phyloP scores from a whole-genome alignment of 2,113 vertebrate species.

The Ursus arctos region DNA sequence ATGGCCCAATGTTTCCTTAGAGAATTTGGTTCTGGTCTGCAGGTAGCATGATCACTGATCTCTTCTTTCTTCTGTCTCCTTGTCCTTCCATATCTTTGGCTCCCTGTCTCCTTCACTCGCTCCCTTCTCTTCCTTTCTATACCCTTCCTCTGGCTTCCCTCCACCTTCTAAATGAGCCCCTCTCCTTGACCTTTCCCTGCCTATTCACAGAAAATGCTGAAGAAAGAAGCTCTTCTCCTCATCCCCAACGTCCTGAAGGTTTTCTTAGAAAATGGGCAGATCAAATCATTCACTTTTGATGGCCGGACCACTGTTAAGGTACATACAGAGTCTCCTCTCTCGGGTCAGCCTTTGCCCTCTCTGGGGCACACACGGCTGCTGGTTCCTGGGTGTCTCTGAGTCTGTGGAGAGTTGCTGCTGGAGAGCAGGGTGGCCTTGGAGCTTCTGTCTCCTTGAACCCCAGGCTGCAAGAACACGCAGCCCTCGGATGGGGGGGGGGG shows the following conservation, averaged over 20 bases:
- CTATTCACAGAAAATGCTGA: constrained; percentile 96
- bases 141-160: not conserved
- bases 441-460: not conserved
- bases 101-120: constrained; percentile 17
- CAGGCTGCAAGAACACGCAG: not conserved
- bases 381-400: not conserved
- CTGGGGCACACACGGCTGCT: not conserved
- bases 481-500: not conserved
- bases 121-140: not conserved
- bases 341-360: not conserved
- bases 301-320: constrained; percentile 99
- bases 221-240: constrained; percentile 98
- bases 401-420: not conserved
- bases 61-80: constrained; percentile 61
- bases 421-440: constrained; percentile 15
- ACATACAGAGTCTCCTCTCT: constrained; percentile 76
- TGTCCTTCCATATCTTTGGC: constrained; percentile 26
- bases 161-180: not conserved
- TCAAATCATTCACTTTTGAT: constrained; percentile 99
- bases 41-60: constrained; percentile 1
- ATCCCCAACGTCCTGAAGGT: constrained; percentile 99
- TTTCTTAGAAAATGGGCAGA: constrained; percentile 99
- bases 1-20: not conserved
- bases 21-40: constrained; percentile 50
- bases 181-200: not conserved